Evolutionary conservation across 2,797 vertebrate genomes (phyloP).

Genomic region (Amniataba percoides): DNA sequence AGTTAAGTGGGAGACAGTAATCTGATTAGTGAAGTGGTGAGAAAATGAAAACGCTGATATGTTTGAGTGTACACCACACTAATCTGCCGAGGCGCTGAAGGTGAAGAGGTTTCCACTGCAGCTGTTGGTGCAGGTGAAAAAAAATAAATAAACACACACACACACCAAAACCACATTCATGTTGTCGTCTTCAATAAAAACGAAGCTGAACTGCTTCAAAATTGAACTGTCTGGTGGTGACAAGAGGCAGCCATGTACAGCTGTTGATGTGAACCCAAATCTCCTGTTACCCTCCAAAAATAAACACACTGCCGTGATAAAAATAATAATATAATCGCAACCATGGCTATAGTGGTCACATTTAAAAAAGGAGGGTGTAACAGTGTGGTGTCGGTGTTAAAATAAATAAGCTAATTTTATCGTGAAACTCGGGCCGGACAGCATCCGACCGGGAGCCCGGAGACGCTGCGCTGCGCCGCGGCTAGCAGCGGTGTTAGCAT

Average conservation of each 20-base stretch:
- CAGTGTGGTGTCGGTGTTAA: neutral
- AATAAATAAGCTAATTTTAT: neutral
- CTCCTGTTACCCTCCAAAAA: neutral
- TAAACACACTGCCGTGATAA: neutral
- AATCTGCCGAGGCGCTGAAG: slow-evolving; percentile 44
- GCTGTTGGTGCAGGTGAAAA: slow-evolving; percentile 9
- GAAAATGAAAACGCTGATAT: slow-evolving; percentile 69
- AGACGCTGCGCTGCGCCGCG: slow-evolving; percentile 7
- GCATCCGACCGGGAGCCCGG: slow-evolving; percentile 38
- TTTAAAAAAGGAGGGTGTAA: accelerated
- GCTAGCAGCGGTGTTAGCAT: slow-evolving; percentile 73
- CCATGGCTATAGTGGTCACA: accelerated
- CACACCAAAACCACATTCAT: too few relatives aligned
- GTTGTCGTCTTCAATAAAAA: too few relatives aligned
- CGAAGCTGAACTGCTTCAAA: neutral
- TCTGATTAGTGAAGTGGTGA: slow-evolving; percentile 67
- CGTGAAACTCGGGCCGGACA: slow-evolving; percentile 18
- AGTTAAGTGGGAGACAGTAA: slow-evolving; percentile 49
- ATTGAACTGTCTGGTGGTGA: neutral
- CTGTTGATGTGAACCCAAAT: slow-evolving; percentile 27
- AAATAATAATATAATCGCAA: accelerated
- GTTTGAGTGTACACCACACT: slow-evolving; percentile 15
- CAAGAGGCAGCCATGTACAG: slow-evolving; percentile 27
- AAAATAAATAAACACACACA: too few relatives aligned
- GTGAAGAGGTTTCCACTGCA: slow-evolving; percentile 57